phyloP scores from a whole-genome alignment of 2,113 vertebrate species.

The Takifugu bimaculatus region DNA sequence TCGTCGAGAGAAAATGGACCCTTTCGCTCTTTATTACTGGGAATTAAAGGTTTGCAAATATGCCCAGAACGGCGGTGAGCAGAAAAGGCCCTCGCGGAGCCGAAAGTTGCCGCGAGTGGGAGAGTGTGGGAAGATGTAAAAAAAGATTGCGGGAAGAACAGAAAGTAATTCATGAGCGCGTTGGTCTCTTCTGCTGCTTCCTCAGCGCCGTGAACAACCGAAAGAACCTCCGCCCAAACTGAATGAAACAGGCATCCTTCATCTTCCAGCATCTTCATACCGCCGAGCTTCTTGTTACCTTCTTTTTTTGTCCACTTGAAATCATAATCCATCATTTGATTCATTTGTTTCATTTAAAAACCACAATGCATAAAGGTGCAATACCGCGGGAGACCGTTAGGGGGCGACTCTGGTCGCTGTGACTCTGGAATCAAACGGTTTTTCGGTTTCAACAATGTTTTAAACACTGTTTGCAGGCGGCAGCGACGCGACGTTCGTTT shows the following conservation, averaged over 20 bases:
- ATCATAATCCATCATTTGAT: too few species aligned
- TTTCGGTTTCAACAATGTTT: too few species aligned
- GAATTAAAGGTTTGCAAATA: background rate
- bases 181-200: conserved; percentile 31
- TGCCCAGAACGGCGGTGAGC: background rate
- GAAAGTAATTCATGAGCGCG: conserved; percentile 25
- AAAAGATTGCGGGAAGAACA: conserved; percentile 44
- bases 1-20: conserved; percentile 14
- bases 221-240: background rate
- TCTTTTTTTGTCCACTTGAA: too few species aligned
- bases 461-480: too few species aligned
- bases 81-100: background rate
- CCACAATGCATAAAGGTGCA: too few species aligned
- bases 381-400: too few species aligned
- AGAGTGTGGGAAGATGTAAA: conserved; percentile 45
- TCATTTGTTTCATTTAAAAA: background rate
- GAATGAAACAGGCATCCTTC: background rate
- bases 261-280: too few species aligned
- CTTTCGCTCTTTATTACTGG: conserved; percentile 1
- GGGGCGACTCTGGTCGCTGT: too few species aligned
- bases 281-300: too few species aligned
- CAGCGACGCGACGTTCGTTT: too few species aligned
- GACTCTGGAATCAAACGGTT: too few species aligned
- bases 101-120: conserved; percentile 26
- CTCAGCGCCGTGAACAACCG: conserved; percentile 28